phyloP scores from a whole-genome alignment of 1,140 invertebrate genomes.

The Chrysoperla carnea region DNA sequence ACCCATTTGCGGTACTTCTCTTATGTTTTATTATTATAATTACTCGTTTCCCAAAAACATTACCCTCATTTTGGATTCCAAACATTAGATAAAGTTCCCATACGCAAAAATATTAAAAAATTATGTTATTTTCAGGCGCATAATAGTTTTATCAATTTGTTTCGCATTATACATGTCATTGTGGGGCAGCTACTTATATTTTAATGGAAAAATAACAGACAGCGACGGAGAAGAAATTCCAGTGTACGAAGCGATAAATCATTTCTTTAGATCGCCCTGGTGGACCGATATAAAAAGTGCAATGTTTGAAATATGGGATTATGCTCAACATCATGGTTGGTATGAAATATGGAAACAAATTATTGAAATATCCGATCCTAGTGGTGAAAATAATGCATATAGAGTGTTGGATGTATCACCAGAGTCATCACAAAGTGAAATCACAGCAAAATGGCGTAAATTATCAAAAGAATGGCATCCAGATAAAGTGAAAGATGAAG shows the following conservation, averaged over 20 bases:
- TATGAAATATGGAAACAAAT: constrained; percentile 72
- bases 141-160: constrained; percentile 34
- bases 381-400: constrained; percentile 78
- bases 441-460: constrained; percentile 60
- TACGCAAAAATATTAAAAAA: too few relatives aligned
- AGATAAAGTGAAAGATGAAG: constrained; percentile 67
- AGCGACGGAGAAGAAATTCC: constrained; percentile 76
- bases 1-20: too few relatives aligned
- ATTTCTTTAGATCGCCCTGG: constrained; percentile 80
- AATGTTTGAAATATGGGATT: constrained; percentile 53
- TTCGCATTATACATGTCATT: constrained; percentile 49
- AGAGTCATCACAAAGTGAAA: constrained; percentile 66
- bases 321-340: constrained; percentile 65
- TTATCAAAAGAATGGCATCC: constrained; percentile 83
- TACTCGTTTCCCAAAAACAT: too few relatives aligned
- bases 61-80: too few relatives aligned
- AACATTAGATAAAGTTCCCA: too few relatives aligned
- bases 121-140: constrained; percentile 15
- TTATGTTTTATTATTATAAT: too few relatives aligned
- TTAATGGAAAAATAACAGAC: constrained; percentile 74
- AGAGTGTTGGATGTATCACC: constrained; percentile 59
- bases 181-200: constrained; percentile 68
- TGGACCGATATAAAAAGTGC: constrained; percentile 56
- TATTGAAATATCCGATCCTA: constrained; percentile 68
- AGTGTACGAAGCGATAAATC: constrained; percentile 67